phyloP scores from a whole-genome alignment of 2,113 vertebrate genomes.

The Psittacula cyanocephala region DNA sequence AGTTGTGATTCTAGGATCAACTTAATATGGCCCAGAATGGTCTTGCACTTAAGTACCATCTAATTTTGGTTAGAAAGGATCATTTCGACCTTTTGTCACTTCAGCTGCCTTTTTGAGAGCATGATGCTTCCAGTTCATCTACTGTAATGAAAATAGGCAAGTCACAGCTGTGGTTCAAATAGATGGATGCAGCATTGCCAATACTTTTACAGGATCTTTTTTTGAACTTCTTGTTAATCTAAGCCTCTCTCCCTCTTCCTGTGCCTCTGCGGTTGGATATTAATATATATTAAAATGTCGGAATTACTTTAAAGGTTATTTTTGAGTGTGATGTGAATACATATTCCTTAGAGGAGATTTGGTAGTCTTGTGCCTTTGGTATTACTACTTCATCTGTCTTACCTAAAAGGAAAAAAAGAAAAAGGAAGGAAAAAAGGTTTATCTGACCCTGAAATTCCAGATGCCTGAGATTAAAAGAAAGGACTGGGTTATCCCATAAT shows the following conservation, averaged over 20 bases:
- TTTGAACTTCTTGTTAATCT: slow-evolving; percentile 1
- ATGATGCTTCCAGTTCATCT: neutral
- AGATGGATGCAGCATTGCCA: neutral
- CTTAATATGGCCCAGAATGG: neutral
- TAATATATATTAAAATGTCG: slow-evolving; percentile 22
- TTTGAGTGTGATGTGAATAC: neutral
- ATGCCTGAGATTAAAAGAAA: slow-evolving; percentile 43
- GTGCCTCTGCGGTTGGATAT: neutral
- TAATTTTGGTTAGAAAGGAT: neutral
- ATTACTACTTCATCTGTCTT: neutral
- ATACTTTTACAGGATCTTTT: neutral
- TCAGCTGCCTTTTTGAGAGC: neutral
- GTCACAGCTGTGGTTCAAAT: neutral
- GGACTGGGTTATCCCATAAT: slow-evolving; percentile 39
- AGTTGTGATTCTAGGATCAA: neutral
- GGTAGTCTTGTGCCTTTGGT: neutral
- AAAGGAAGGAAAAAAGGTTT: neutral
- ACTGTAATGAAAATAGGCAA: neutral
- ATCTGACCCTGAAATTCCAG: slow-evolving; percentile 35
- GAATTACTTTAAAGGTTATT: neutral
- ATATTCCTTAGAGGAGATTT: slow-evolving; percentile 27
- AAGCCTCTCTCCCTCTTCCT: slow-evolving; percentile 6
- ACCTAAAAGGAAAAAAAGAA: neutral
- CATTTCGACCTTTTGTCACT: neutral
- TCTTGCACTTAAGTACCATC: neutral